Evolutionary conservation across 2,113 vertebrate genomes (phyloP), one percentile per base, ranked within the genome.

Genomic region (Tichodroma muraria): DNA sequence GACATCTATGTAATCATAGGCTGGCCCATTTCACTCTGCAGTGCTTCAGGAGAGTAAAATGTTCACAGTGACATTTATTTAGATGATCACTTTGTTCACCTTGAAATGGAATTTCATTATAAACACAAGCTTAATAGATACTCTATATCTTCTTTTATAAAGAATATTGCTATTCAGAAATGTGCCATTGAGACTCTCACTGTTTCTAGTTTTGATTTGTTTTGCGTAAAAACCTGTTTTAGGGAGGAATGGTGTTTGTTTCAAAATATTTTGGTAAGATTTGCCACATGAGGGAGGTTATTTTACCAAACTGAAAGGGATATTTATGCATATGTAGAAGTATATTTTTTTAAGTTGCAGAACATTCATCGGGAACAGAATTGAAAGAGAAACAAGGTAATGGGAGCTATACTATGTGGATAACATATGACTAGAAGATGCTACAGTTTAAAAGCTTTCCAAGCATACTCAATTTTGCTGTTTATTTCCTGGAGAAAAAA

Each of bases 81-180:
- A 91, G 54, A 37, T 53, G 38, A 85, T 77, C 35, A 54, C 15
- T 70, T 31, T 71, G 15, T 79, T 90, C 59, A 80, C 64, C 44
- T 72, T 94, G 80, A 95, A 93, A 87, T 84, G 31, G 5, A 69
- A 86, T 94, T 83, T 76, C 57, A 63, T 88, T 89, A 75, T 52
- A 71, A 80, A 49, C 8, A 80, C 4, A 38, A 54, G 49, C 28
- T 88, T 78, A 57, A 81, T 84, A 59, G 17, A 81, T 80, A 64
- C 61, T 54, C 31, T 85, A 5, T 85, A 77, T 78, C 33, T 79
- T 78, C 71, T 38, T 93, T 45, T 22, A 80, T 56, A 86, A n/a
- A 57, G 19, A 76, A 15, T 50, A n/a, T 15, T 69, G 24, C 8
- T 80, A 21, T 94, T 92, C 35, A 75, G 61, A 44, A 89, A 13